Conservation (phyloP, 2,113 vertebrate genomes). For the Coreoperca whiteheadi region DNA sequence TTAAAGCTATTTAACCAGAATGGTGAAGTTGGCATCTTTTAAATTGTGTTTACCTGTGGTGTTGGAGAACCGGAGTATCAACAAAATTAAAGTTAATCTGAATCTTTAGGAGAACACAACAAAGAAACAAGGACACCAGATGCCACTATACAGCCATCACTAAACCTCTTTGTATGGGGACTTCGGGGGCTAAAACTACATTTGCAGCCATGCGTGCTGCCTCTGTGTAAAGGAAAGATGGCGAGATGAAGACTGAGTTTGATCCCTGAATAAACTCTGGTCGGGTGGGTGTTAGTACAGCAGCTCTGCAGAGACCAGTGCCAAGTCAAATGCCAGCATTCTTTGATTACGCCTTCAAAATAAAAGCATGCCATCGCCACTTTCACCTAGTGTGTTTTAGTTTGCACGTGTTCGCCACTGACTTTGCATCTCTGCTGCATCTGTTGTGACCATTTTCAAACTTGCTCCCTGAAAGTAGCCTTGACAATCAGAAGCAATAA, state of each 20-base stretch:
- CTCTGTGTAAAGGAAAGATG: neutral
- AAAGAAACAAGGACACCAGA: neutral
- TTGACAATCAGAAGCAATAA: neutral
- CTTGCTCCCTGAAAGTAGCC: neutral
- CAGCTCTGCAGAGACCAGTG: neutral
- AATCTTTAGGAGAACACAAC: neutral
- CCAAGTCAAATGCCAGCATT: neutral
- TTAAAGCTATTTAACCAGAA: conserved; percentile 76
- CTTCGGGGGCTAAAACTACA: neutral
- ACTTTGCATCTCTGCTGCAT: neutral
- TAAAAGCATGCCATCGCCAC: conserved; percentile 37
- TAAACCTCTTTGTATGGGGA: neutral
- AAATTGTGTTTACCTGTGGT: neutral
- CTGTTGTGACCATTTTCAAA: neutral
- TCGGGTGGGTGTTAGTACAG: neutral
- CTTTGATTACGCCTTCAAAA: conserved; percentile 24
- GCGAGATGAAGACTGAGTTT: neutral
- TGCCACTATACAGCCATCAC: neutral
- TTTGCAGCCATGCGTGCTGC: neutral
- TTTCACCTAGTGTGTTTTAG: neutral
- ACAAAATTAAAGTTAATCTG: neutral
- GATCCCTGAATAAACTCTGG: conserved; percentile 33
- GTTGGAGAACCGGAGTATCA: neutral
- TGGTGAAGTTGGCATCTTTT: neutral
- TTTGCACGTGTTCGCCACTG: neutral